These are phyloP conservation scores for Xanthorhoe spadicearia DNA, from an alignment of 2,888 invertebrate genomes.

Conservation along the genomic window DNA sequence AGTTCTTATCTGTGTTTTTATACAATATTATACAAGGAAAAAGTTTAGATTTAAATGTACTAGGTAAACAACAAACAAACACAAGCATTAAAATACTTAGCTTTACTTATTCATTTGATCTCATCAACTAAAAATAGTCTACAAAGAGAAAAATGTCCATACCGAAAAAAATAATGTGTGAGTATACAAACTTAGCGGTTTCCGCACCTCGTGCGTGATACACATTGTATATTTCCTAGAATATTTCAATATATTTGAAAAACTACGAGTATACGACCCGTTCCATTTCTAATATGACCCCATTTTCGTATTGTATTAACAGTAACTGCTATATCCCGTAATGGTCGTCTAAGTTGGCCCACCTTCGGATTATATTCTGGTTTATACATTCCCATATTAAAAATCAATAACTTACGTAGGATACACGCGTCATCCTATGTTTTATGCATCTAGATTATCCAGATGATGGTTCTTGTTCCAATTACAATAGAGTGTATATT, in stretches of 20 bases:
- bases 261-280: not conserved
- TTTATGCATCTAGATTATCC: conserved; percentile 69
- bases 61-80: too few species aligned
- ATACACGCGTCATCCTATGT: conserved; percentile 67
- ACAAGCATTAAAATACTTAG: too few species aligned
- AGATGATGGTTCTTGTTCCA: conserved; percentile 50
- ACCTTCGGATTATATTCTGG: conserved; percentile 26
- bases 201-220: not conserved
- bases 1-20: too few species aligned
- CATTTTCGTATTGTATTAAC: conserved; percentile 21
- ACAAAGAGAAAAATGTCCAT: not conserved
- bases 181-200: not conserved
- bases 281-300: not conserved
- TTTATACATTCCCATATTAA: conserved; percentile 54
- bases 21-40: too few species aligned
- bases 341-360: conserved; percentile 7
- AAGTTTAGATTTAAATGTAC: too few species aligned
- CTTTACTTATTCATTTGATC: too few species aligned
- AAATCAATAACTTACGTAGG: conserved; percentile 73
- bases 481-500: conserved; percentile 57
- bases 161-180: not conserved
- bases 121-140: not conserved
- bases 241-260: not conserved
- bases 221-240: not conserved
- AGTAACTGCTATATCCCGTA: conserved; percentile 7